Base-by-base conservation (phyloP, 92 coral and sea anemone species). In the Chrysogorgia sp. region DNA sequence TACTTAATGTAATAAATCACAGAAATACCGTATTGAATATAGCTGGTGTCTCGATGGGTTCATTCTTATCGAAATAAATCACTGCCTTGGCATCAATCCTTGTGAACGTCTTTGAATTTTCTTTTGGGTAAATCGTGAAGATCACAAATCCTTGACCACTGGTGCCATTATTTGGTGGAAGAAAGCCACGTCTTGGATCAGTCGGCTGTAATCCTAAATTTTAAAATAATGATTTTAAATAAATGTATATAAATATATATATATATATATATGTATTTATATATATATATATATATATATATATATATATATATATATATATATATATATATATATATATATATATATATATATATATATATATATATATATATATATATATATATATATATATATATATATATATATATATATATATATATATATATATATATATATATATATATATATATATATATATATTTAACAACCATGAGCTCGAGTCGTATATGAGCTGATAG, bases 81-180 rank as follows among this genome's bases (percentile, higher is more conserved):
- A 89, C 85, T 40, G 96, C 96, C 31, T 84, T 72, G 0, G 96
- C 96, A 57, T 87, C 92, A 31, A 90, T 90, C 20, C 92, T 84
- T 28, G 92, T 40, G 40, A 87, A 59, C 32, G 86, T 52, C 55
- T 63, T 83, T 33, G 58, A 75, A 69, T 85, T 83, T 53, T 74
- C 40, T 67, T 84, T 84, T 17, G 80, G 76, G 48, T 80, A 49
- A 53, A 90, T 84, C 1, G 86, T 43, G 58, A 90, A 90, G 0
- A 87, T 76, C 17, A 90, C 94, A 69, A 40, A 87, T 24, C 94
- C 94, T 60, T 90, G 91, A 8, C 94, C 94, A 10, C 91, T 84
- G 6, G 91, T 87, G 32, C 91, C 91, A 71, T 90, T 90, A 70
- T 90, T 90, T 14, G 94, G 94, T 7, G 94, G 94, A 9, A 90